A percentile compares a stretch with the other conserved stretches of the same genome.
Evolutionary conservation across 2,797 vertebrate species (phyloP).

Genomic region (Propithecus deckenii): DNA sequence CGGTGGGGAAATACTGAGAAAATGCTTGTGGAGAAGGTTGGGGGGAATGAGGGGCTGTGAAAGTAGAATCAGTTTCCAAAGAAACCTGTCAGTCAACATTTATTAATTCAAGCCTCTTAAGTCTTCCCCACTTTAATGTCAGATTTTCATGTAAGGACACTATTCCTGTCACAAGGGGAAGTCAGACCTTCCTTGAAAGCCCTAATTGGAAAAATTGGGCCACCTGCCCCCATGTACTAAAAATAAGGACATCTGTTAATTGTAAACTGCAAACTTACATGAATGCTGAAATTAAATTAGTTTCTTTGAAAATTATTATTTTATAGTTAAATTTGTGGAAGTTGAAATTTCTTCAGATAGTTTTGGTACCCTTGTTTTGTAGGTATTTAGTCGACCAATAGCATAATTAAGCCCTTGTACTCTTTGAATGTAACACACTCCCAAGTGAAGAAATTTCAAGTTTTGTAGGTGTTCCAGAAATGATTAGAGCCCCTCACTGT

Average conservation of each 20-base stretch:
- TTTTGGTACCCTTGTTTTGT: neutral
- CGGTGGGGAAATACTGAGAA: neutral
- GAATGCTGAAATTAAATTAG: neutral
- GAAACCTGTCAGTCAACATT: neutral
- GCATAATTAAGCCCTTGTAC: neutral
- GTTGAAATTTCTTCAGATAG: neutral
- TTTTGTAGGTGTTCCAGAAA: slow-evolving; percentile 2
- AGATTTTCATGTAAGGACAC: neutral
- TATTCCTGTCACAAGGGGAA: neutral
- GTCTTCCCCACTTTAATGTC: neutral
- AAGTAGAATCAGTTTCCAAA: neutral
- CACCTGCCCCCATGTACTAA: neutral
- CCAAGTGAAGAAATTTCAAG: neutral
- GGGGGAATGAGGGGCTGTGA: neutral
- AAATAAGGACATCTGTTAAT: neutral
- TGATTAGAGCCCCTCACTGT: neutral
- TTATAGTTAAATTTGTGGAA: slow-evolving; percentile 27
- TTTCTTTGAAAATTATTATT: neutral
- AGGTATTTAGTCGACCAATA: neutral
- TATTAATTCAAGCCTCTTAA: neutral
- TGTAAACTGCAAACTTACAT: neutral
- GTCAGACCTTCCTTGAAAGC: neutral
- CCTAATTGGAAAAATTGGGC: neutral
- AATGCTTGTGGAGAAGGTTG: neutral
- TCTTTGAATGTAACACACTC: neutral